Evolutionary conservation across 2,888 invertebrate species (phyloP).

Genomic region (Anoplius nigerrimus): DNA sequence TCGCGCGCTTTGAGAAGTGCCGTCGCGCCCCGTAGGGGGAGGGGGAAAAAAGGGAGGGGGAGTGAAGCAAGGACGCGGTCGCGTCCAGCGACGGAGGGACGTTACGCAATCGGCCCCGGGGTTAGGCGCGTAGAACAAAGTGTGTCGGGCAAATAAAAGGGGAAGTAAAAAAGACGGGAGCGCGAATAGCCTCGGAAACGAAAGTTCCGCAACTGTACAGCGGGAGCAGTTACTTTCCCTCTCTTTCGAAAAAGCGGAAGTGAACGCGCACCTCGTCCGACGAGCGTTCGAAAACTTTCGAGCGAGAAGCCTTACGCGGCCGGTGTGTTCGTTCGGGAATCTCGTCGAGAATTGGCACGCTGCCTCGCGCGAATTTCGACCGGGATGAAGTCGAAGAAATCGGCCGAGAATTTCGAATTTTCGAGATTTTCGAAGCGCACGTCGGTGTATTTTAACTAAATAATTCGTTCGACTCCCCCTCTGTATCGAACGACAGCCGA

Average conservation of each 20-base stretch:
- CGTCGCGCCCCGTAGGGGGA: no score
- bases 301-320: not conserved
- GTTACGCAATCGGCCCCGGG: not conserved
- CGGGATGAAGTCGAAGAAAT: no score
- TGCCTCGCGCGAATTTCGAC: no score
- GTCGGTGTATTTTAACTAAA: not conserved
- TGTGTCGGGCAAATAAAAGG: not conserved
- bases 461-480: not conserved
- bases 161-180: conserved; percentile 3
- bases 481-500: not conserved
- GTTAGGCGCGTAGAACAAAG: not conserved
- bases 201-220: conserved; percentile 18
- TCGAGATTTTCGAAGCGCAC: not conserved
- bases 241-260: conserved; percentile 21
- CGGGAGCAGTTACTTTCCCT: conserved; percentile 1
- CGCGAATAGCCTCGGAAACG: conserved; percentile 13
- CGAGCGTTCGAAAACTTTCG: not conserved
- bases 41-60: no score
- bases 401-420: no score
- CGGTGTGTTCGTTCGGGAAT: not conserved
- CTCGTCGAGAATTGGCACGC: not conserved
- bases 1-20: no score
- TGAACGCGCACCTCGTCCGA: not conserved
- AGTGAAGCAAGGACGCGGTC: no score
- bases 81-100: not conserved